Percentiles rank a stretch among this genome's conserved stretches.
phyloP scores from a whole-genome alignment of 2,888 invertebrate genomes.

The Philereme vetulata region DNA sequence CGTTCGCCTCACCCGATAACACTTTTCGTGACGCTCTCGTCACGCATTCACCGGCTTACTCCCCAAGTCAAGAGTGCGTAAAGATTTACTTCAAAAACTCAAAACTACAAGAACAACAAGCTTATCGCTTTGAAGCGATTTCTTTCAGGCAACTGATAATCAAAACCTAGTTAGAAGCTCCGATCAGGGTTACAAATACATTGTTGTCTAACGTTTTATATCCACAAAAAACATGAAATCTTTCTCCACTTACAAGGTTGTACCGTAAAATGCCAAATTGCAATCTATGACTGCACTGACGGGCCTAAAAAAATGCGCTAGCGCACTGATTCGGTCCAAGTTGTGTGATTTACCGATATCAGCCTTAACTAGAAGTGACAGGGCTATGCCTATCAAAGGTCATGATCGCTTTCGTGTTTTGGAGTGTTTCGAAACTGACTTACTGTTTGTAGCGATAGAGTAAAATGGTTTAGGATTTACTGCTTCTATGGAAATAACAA shows the following conservation, averaged over 20 bases:
- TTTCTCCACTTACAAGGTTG: slow-evolving; percentile 36
- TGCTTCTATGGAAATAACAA: too few species aligned
- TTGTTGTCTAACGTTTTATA: not conserved
- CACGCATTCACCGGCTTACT: too few species aligned
- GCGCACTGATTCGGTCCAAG: slow-evolving; percentile 21
- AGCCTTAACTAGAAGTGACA: slow-evolving; percentile 37
- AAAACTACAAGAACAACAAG: too few species aligned
- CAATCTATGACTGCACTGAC: slow-evolving; percentile 34
- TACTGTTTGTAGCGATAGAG: not conserved
- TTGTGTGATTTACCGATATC: slow-evolving; percentile 34
- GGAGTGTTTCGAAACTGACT: slow-evolving; percentile 11
- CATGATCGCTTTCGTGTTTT: slow-evolving; percentile 22
- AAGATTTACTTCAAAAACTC: too few species aligned
- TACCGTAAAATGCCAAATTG: slow-evolving; percentile 43
- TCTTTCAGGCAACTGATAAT: too few species aligned
- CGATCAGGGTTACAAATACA: too few species aligned
- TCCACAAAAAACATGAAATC: slow-evolving; percentile 4
- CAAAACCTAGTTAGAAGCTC: too few species aligned
- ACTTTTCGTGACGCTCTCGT: too few species aligned
- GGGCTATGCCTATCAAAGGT: slow-evolving; percentile 37
- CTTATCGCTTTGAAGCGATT: too few species aligned
- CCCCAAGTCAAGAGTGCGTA: too few species aligned
- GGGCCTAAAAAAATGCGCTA: slow-evolving; percentile 29
- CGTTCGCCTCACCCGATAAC: too few species aligned
- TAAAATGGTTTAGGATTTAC: not conserved